Evolutionary conservation across 1,140 invertebrate genomes (phyloP).

Genomic region (Sycophila sp.): DNA sequence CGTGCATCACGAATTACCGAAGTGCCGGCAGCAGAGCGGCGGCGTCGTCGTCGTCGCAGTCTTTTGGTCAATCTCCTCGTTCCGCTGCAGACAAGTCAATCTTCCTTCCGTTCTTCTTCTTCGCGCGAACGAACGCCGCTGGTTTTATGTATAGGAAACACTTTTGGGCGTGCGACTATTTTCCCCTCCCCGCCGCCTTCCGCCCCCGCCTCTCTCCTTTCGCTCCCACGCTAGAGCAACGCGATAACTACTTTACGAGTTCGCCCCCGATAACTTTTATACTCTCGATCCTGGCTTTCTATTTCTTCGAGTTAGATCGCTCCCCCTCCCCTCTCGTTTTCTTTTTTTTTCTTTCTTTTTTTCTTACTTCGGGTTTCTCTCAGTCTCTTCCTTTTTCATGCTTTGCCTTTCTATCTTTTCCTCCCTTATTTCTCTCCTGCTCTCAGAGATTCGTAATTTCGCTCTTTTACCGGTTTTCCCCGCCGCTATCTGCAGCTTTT

Average conservation of each 20-base stretch:
- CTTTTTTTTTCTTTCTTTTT: background rate
- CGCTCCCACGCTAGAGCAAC: constrained; percentile 11
- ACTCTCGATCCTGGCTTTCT: constrained; percentile 37
- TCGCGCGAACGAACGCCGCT: background rate
- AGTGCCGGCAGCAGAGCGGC: constrained; percentile 4
- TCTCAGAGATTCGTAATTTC: constrained; percentile 10
- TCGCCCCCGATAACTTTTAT: constrained; percentile 39
- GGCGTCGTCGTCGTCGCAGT: background rate
- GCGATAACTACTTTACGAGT: constrained; percentile 41
- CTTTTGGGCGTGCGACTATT: constrained; percentile 4
- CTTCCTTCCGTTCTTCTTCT: constrained; percentile 14
- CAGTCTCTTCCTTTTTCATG: background rate
- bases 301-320: constrained; percentile 26
- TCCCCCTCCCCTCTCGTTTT: constrained; percentile 1
- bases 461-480: constrained; percentile 17
- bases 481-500: background rate
- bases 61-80: constrained; percentile 36
- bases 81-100: constrained; percentile 35
- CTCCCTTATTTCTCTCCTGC: background rate
- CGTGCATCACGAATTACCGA: constrained; percentile 37
- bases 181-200: background rate
- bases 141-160: constrained; percentile 38
- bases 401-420: background rate
- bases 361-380: background rate
- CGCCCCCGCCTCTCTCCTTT: background rate